Base-by-base conservation (phyloP, 1,140 invertebrate genomes). In the Latrodectus geometricus region DNA sequence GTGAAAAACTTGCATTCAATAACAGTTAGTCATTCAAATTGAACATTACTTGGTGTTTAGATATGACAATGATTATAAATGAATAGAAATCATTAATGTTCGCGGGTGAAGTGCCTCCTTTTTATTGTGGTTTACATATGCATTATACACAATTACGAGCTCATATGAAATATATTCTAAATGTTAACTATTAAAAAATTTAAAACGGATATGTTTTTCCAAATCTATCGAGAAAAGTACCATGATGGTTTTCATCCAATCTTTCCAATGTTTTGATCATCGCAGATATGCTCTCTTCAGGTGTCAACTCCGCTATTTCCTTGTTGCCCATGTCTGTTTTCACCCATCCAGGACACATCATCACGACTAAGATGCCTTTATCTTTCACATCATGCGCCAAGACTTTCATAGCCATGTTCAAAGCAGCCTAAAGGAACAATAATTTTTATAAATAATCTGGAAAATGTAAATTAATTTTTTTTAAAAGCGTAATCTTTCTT, bases 311-410 rank as follows among this genome's bases (percentile, higher is more conserved):
- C 0, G 49, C 73, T 11, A 5, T 1, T 7, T 49, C n/a, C 8
- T 49, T 35, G 35, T 35, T 35, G 9, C 73, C 73, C 73, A 70
- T 70, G 65, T 86, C 74, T 9, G 73, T 77, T 49, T 65, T 70
- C 8, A 70, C 74, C 84, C 84, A 86, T n/a, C 73, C 74, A 17
- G 84, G 84, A 69, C 75, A 65, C 8, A 86, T 78, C 20, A 69
- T 50, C 7, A 86, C 75, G n/a, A 86, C 61, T 35, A 76, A 20
- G 17, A 86, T 48, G 8, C 84, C 73, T 21, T 86, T 49, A 17
- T 73, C 80, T 8, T 61, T 72, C 0, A 73, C 23, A 8, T 21
- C 48, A 7, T 12, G 8, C 12, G 80, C 52, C 4, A 82, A 21
- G 9, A 74, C 21, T 12, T 50, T 21, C 80, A 82, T 82, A 0